Evolutionary conservation across 64 coral and sea anemone species (phyloP), one percentile per base, ranked within the genome.

Genomic region (Hydrozoanthus tunicans): DNA sequence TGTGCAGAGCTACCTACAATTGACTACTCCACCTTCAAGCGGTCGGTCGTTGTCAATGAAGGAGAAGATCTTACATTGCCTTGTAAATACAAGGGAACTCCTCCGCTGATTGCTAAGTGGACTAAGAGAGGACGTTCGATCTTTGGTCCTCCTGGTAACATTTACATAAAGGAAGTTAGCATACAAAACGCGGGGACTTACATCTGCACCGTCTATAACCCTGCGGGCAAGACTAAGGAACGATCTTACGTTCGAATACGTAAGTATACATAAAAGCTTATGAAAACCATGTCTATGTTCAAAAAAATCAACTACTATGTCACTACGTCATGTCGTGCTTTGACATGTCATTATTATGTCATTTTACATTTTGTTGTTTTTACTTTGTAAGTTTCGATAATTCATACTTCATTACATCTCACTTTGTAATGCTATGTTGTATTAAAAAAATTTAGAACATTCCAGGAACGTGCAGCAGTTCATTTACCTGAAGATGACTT

Each of bases 151-250:
- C 62, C 11, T 62, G 61, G 82, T 66, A 65, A 83, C 17, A 68
- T 96, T n/a, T 63, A 24, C 24, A 54, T 96, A 6, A 75, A 9
- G 14, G 77, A 79, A n/a, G 82, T 80, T 26, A 96, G 85, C 73
- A 89, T 86, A 60, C 89, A 92, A 56, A 92, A 96, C 69, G 69
- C 91, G 56, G 95, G 95, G 3, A 53, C 78, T 32, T 96, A 96
- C 62, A 59, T 64, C 1, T 96, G 95, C 54, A 82, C 89, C 15
- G 80, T 96, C 56, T 91, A 73, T 25, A 93, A 93, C 75, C 95
- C 95, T 56, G 95, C 95, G 3, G 95, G 95, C 1, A 79, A 91
- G 76, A 69, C 70, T 1, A 91, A 20, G 6, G 77, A 77, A 7
- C 78, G 89, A 53, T 82, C 92, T 32, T 68, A 83, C 10, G 81